These are phyloP conservation scores for Eriocheir sinensis DNA, from an alignment of 1,140 invertebrate species.

Conservation along the genomic window DNA sequence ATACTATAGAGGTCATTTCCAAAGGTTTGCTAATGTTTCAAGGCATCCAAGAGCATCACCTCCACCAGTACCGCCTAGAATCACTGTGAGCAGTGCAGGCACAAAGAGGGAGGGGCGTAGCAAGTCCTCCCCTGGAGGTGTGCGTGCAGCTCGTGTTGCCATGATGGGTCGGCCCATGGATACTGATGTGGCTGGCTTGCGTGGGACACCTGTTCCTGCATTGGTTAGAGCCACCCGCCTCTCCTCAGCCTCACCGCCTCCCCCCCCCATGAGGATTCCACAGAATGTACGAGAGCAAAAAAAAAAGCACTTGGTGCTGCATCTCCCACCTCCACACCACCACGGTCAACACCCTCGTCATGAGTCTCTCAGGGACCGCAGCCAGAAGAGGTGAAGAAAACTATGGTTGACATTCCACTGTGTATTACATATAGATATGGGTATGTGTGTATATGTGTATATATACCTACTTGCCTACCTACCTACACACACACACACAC, in stretches of 20 bases:
- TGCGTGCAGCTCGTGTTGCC: neutral
- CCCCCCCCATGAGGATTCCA: neutral
- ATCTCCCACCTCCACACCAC: constrained; percentile 74
- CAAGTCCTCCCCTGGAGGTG: constrained; percentile 18
- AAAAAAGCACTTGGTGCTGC: constrained; percentile 75
- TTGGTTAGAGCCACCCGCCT: neutral
- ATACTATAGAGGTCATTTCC: neutral
- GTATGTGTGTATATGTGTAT: constrained; percentile 33
- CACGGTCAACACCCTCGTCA: constrained; percentile 66
- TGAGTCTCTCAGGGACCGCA: constrained; percentile 66
- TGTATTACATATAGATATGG: constrained; percentile 32
- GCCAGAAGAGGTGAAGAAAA: constrained; percentile 75
- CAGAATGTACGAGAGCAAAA: constrained; percentile 72
- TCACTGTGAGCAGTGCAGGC: constrained; percentile 23
- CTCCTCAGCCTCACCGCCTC: neutral
- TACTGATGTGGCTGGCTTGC: neutral
- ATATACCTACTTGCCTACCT: too few relatives aligned
- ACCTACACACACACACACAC: too few relatives aligned
- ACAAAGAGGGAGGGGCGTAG: constrained; percentile 23
- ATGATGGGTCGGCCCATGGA: neutral
- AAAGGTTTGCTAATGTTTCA: constrained; percentile 43
- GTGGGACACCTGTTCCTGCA: neutral
- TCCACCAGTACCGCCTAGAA: constrained; percentile 57
- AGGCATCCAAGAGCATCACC: neutral
- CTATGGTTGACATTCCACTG: neutral